Conservation (phyloP, 2,113 vertebrate species). For the Neolamprologus tretocephalus region DNA sequence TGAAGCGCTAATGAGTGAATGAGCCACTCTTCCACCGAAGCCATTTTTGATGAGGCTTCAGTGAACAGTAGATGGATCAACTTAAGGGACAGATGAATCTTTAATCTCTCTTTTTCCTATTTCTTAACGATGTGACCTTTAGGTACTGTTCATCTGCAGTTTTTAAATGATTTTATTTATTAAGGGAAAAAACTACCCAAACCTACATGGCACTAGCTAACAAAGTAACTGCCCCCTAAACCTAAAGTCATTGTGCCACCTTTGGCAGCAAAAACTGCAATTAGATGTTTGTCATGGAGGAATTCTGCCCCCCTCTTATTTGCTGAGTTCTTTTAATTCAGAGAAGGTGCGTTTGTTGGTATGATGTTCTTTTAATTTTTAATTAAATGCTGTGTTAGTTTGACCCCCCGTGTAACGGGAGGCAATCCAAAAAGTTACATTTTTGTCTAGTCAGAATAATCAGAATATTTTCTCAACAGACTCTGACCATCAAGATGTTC, state of each 20-base stretch:
- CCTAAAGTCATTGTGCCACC: neutral
- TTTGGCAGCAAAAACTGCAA: neutral
- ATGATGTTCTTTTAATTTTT: neutral
- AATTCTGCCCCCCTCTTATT: neutral
- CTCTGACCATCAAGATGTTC: neutral
- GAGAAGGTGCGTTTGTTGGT: fast-evolving
- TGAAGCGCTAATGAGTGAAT: neutral
- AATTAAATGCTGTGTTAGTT: neutral
- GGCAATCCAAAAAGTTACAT: neutral
- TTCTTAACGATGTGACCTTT: neutral
- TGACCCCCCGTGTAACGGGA: fast-evolving
- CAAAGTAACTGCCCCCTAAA: neutral
- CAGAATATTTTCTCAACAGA: neutral
- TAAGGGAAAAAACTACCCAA: neutral
- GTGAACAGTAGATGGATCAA: neutral
- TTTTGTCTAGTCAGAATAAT: neutral
- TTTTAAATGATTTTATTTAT: neutral
- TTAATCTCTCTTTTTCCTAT: neutral
- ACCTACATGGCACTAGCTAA: neutral
- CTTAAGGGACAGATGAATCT: neutral
- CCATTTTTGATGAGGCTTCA: neutral
- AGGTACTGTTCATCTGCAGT: neutral
- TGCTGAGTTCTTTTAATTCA: neutral
- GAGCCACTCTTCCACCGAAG: neutral
- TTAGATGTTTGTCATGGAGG: neutral